Conservation (phyloP, 2,888 invertebrate genomes). For the Limnephilus marmoratus region DNA sequence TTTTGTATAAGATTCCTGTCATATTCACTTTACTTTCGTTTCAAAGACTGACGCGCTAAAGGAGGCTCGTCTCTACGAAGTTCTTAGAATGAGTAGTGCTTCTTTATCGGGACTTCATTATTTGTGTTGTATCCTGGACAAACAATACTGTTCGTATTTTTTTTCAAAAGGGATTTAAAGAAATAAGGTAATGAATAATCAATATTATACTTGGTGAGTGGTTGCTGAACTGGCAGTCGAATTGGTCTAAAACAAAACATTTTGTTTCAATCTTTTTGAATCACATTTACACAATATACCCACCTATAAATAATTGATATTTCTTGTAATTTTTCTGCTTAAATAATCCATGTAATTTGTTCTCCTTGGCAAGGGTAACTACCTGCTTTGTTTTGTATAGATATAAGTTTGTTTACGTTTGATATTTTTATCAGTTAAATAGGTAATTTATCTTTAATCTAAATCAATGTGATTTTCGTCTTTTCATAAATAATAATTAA, state of each 20-base stretch:
- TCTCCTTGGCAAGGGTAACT: neutral
- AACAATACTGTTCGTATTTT: neutral
- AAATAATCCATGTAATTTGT: neutral
- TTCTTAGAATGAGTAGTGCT: neutral
- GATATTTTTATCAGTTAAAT: too few relatives aligned
- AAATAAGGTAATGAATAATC: neutral
- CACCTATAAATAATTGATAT: neutral
- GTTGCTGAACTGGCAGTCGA: too few relatives aligned
- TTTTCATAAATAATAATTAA: too few relatives aligned
- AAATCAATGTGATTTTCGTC: too few relatives aligned
- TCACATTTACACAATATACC: too few relatives aligned
- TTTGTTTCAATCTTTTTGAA: neutral
- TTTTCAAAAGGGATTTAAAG: neutral
- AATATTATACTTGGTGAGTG: neutral
- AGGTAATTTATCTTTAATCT: too few relatives aligned
- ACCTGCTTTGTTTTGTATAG: too few relatives aligned
- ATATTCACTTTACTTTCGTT: constrained; percentile 19
- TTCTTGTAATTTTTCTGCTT: neutral
- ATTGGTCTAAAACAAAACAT: neutral
- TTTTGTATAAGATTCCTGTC: constrained; percentile 15
- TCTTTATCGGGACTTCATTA: neutral
- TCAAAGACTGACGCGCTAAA: neutral
- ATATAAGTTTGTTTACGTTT: too few relatives aligned
- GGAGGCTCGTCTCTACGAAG: neutral
- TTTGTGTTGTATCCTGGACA: neutral